Evolutionary conservation across 2,888 invertebrate genomes (phyloP).

Genomic region (Sarcophaga subvicina): DNA sequence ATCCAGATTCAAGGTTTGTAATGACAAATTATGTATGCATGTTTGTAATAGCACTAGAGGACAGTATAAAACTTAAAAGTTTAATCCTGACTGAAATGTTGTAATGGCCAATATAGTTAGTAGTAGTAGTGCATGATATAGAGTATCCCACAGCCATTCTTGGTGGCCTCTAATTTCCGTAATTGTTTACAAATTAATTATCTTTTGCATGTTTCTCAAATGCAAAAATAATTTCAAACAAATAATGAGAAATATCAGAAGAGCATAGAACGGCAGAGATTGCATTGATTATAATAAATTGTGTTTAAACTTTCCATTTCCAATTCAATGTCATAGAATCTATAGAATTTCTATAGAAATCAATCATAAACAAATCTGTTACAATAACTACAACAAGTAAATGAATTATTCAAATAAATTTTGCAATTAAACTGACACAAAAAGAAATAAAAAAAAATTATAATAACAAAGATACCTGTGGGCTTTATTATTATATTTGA

Average conservation of each 20-base stretch:
- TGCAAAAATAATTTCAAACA: not conserved
- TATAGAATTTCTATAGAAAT: not conserved
- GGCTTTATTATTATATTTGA: constrained; percentile 15
- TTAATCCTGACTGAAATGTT: too few relatives aligned
- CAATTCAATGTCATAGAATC: not conserved
- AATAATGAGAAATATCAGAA: not conserved
- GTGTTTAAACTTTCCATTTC: constrained; percentile 6
- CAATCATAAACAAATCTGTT: constrained; percentile 14
- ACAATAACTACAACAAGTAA: constrained; percentile 9
- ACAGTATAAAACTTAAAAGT: too few relatives aligned
- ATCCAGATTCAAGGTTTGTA: too few relatives aligned
- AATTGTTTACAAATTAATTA: too few relatives aligned
- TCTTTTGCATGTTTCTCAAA: not conserved
- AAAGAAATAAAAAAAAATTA: not conserved
- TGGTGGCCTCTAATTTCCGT: too few relatives aligned
- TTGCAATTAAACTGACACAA: constrained; percentile 42
- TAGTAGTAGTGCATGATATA: too few relatives aligned
- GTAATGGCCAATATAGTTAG: too few relatives aligned
- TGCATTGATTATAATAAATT: constrained; percentile 18
- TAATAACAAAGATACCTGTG: not conserved
- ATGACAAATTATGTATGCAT: too few relatives aligned
- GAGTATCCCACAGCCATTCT: too few relatives aligned
- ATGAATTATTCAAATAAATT: constrained; percentile 34
- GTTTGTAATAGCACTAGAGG: too few relatives aligned
- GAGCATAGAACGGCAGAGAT: not conserved